Conservation (phyloP, 2,113 vertebrate genomes). For the Tupaia chinensis region DNA sequence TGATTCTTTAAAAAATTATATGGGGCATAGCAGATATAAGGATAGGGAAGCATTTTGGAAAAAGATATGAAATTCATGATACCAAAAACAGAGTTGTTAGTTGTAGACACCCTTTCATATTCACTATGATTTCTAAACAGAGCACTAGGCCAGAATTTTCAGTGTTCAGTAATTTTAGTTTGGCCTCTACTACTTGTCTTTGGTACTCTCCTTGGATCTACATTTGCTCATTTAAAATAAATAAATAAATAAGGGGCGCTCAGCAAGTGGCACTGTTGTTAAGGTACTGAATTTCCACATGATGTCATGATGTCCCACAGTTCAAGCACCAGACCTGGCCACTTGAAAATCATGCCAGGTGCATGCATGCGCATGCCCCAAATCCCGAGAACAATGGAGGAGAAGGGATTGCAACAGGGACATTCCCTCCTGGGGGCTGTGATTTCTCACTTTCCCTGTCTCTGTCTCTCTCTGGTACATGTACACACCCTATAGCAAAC, state of each 20-base stretch:
- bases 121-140: background rate
- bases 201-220: background rate
- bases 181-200: background rate
- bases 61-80: conserved; percentile 1
- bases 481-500: too few species aligned
- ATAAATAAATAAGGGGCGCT: background rate
- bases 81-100: background rate
- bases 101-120: background rate
- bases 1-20: background rate
- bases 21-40: background rate
- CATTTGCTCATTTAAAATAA: background rate
- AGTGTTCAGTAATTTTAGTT: background rate
- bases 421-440: too few species aligned
- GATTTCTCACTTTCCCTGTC: too few species aligned
- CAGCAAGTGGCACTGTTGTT: too few species aligned
- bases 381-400: too few species aligned
- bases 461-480: too few species aligned
- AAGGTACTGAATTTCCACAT: too few species aligned
- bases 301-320: too few species aligned
- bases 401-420: too few species aligned
- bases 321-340: too few species aligned
- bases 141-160: background rate
- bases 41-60: background rate
- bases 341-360: too few species aligned
- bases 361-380: too few species aligned